These are phyloP conservation scores for Potorous gilbertii DNA, from an alignment of 2,797 vertebrate species.

Conservation along the genomic window DNA sequence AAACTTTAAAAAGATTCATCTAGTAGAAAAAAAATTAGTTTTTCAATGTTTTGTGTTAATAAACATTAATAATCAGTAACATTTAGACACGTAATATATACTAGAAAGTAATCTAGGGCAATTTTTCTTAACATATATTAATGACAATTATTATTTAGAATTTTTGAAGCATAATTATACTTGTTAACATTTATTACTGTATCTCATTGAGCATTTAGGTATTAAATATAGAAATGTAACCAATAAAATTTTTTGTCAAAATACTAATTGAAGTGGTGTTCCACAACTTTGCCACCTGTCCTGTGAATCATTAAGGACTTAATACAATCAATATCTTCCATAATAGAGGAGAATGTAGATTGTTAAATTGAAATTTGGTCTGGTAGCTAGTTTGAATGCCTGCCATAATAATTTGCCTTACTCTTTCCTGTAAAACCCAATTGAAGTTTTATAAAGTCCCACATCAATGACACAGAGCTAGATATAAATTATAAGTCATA, in stretches of 20 bases:
- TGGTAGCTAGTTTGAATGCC: background rate
- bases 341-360: background rate
- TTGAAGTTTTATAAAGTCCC: background rate
- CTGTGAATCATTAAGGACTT: background rate
- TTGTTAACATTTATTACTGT: background rate
- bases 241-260: background rate
- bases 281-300: background rate
- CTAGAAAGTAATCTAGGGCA: background rate
- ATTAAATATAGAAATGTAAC: background rate
- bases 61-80: background rate
- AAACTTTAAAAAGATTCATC: background rate
- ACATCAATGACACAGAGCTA: background rate
- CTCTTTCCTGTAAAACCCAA: background rate
- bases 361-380: background rate
- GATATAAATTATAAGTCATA: background rate
- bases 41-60: background rate
- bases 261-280: background rate
- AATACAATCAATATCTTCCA: background rate
- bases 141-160: background rate
- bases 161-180: background rate
- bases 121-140: background rate
- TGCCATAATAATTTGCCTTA: background rate
- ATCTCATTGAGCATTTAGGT: background rate
- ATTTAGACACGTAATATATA: background rate
- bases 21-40: background rate